Base-by-base conservation (phyloP, 2,888 invertebrate species). In the Tridacna crocea region DNA sequence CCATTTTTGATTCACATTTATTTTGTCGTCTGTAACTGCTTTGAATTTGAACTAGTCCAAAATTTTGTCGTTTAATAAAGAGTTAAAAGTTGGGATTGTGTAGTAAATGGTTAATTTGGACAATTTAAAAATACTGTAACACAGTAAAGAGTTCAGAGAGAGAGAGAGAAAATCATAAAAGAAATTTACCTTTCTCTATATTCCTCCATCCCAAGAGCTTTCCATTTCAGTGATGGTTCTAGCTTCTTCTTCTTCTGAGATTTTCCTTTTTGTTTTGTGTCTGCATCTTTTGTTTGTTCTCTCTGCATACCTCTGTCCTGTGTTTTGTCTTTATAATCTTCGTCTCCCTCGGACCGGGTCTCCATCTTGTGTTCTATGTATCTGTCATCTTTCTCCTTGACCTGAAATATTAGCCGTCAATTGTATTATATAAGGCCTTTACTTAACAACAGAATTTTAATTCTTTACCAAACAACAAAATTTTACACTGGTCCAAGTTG, bases 211-310 rank as follows among this genome's bases (percentile, higher is more conserved):
- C 90, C 91, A 19, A 93, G 88, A 46, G 88, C 89, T 81, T 90
- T 92, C 94, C 94, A 94, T 80, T 93, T 94, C 22, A 94, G 85
- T 3, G 93, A 93, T 11, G 94, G 93, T 79, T 94, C 93, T 78
- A 93, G 82, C 66, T 92, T 92, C 82, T 91, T 91, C 83, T 92
- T 91, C 65, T 88, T 89, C 75, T 90, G 89, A 55, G 85, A n/a
- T 74, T 89, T 90, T 19, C 88, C 81, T 74, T 89, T 91, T 27
- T 86, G 80, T 82, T 90, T 88, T 66, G 87, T 88, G 60, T 91
- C 91, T 76, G 89, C 85, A 22, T 91, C 89, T 48, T 88, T 85
- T 15, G 90, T 84, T 17, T 87, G 82, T 24, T 89, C 87, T 48
- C 82, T 83, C 65, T 88, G 80, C 46, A 79, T 78, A 36, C 77